These are phyloP conservation scores for Chlorodrepanis virens DNA, from an alignment of 2,113 vertebrate species.

Conservation along the genomic window DNA sequence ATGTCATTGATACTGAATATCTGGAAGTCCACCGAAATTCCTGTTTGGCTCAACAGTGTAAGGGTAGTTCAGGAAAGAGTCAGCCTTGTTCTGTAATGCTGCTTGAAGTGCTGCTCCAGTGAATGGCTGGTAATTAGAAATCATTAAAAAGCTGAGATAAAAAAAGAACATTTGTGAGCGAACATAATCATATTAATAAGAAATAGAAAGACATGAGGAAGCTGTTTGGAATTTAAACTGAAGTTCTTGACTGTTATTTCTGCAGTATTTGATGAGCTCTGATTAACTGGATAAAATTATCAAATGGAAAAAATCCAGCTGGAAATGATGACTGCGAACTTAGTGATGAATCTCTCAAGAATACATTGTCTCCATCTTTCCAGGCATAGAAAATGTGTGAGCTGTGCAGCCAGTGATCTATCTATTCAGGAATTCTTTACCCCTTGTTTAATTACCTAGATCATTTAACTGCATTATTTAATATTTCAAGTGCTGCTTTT, in stretches of 20 bases:
- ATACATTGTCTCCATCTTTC: not conserved
- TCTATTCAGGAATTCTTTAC: not conserved
- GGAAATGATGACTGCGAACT: not conserved
- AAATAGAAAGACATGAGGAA: slow-evolving; percentile 27
- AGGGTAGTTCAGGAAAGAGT: not conserved
- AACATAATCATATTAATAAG: slow-evolving; percentile 38
- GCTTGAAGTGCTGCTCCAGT: not conserved
- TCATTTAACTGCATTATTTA: not conserved
- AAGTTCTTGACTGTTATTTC: slow-evolving; percentile 24
- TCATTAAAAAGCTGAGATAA: not conserved
- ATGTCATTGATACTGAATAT: not conserved
- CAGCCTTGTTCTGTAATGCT: not conserved
- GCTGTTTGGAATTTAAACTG: slow-evolving; percentile 27
- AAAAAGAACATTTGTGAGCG: not conserved
- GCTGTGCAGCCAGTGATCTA: not conserved
- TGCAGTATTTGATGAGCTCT: slow-evolving; percentile 39
- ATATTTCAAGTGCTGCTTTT: not conserved
- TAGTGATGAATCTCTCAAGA: not conserved
- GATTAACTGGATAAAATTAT: slow-evolving; percentile 51
- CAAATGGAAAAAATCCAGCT: slow-evolving; percentile 35
- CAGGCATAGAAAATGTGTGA: not conserved
- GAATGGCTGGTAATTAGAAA: not conserved
- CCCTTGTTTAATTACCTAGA: not conserved
- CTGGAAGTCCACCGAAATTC: not conserved
- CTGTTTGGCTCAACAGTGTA: not conserved